Evolutionary conservation across 2,888 invertebrate species (phyloP), one percentile per base, ranked within the genome.

Genomic region (Caenorhabditis drosophilae): DNA sequence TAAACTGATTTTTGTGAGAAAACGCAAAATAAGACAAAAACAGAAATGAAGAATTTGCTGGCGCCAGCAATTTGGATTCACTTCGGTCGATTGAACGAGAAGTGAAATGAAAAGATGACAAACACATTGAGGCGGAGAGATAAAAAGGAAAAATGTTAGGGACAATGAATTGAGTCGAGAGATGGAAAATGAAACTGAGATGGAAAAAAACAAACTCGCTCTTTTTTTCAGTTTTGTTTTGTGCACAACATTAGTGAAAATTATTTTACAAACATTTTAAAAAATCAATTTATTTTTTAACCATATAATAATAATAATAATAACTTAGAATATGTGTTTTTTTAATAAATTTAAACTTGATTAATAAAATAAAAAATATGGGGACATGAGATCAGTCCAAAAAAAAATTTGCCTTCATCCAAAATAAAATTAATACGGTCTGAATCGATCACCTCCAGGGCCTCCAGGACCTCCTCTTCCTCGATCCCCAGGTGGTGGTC

Each of bases 371-470:
- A 12, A 4, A 15, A n/a, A n/a, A n/a, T n/a, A n/a, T n/a, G n/a
- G n/a, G n/a, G n/a, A n/a, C n/a, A n/a, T n/a, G n/a, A n/a, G n/a
- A n/a, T n/a, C n/a, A n/a, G n/a, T n/a, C n/a, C n/a, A n/a, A n/a
- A 23, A 22, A 42, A 23, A 42, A 42, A 23, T 23, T 42, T 42
- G 12, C 9, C 9, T 27, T n/a, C 15, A 27, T 27, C 26, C 7
- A 45, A 42, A 4, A 25, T 20, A 25, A 2, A 38, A 31, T 52
- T 44, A 64, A 40, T 64, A 64, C 31, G 64, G 64, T 31, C 59
- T 46, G 48, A 44, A 64, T 42, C 64, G 55, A 34, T 64, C 64
- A 25, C 63, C 63, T 66, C 49, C 47, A n/a, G n/a, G n/a, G 11
- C 63, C 63, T 54, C 49, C 53, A 27, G 56, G 62, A 11, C 48